Evolutionary conservation across 1,140 invertebrate genomes (phyloP), one percentile per base, ranked within the genome.

Genomic region (Gonioctena quinquepunctata): DNA sequence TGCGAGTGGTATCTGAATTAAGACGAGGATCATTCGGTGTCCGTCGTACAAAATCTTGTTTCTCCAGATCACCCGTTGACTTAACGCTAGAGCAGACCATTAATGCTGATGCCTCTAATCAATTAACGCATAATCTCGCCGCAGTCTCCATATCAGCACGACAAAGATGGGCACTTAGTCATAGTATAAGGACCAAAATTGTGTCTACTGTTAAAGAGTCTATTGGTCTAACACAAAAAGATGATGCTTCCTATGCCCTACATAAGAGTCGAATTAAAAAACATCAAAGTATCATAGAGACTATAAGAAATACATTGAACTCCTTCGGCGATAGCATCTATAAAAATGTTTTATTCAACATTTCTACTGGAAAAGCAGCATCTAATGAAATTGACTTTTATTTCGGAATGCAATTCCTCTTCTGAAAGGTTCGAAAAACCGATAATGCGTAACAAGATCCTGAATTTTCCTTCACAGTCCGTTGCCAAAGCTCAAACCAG

Each of bases 111-210:
- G 78, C 76, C 48, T 72, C 21, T 57, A 76, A 73, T 73, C 54
- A 28, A 54, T 71, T 82, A 26, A 75, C 79, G 63, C 62, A 73
- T 67, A 70, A 26, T 33, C 66, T 74, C 62, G 66, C 72, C n/a
- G 71, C 73, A 7, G 68, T 79, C 21, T 80, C 76, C 18, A 82
- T 82, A 33, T 66, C 74, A 61, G 76, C 77, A 54, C 42, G 80
- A 61, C 69, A 80, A 70, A 28, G 79, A 28, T 81, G 76, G 79
- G 73, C 76, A n/a, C 33, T 73, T 0, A 82, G 76, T 63, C 77
- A 80, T 62, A 70, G 61, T 57, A 71, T 79, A 16, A 67, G 77
- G 33, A 73, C 80, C 11, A 79, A 70, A 66, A 78, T 80, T 59
- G 2, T 33, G 50, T 67, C 28, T 7, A 48, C 49, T 67, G 19